Base-by-base conservation (phyloP, 2,797 vertebrate species). In the Clarias platycephalus region DNA sequence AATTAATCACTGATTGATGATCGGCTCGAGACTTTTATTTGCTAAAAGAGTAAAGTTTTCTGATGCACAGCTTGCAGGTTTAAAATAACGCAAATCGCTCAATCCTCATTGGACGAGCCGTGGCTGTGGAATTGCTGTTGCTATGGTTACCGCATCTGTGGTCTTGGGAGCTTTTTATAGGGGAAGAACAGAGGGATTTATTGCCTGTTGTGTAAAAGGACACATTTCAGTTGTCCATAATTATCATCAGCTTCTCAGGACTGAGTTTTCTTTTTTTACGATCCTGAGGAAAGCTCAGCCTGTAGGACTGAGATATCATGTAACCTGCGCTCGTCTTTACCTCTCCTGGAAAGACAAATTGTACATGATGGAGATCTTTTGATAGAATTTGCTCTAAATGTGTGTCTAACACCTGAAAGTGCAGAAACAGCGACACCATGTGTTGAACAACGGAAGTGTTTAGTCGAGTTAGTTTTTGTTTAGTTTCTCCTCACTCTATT, bases 91-190 rank as follows among this genome's bases (percentile, higher is more conserved):
- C 75, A n/a, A 60, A 37, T 77, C 55, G 24, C 55, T 12, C 20
- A 13, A 8, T 62, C 31, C 34, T n/a, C 31, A 78, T 5, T 40
- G 76, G 31, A 26, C 3, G 5, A 26, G 75, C 58, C 40, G 12
- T 62, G 3, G 22, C 58, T 62, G 31, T 40, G 57, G 22, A 78
- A 78, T 37, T 78, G 22, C 57, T 78, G 76, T 78, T 78, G 76
- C 76, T 62, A 62, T 62, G 76, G 76, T 78, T n/a, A 78, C 58
- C 12, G 15, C 2, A 18, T 62, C 34, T 16, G 31, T n/a, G 22
- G 10, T 34, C 34, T 62, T n/a, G 22, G 16, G 57, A 15, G 74
- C 49, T 76, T 58, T 57, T 76, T 31, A 31, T 16, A 8, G 22
- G 28, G 20, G 8, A 58, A 74, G 2, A 1, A 26, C 49, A 22